Evolutionary conservation across 2,113 vertebrate species (phyloP).

Genomic region (Psittacula cyanocephala): DNA sequence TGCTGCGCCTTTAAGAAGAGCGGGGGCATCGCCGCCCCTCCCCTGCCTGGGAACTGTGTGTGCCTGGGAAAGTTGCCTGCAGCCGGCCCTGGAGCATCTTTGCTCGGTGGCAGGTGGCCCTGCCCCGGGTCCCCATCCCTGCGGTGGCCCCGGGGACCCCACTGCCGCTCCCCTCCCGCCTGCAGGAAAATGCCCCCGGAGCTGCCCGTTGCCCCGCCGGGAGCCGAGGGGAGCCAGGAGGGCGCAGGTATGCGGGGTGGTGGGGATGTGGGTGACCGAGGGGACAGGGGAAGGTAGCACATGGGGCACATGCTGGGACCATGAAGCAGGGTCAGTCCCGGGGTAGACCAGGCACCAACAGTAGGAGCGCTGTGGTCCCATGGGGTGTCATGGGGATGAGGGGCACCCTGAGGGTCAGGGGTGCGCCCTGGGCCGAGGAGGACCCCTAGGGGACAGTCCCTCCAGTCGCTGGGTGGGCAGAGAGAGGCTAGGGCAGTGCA

Average conservation of each 20-base stretch:
- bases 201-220: neutral
- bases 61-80: conserved; percentile 50
- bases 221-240: neutral
- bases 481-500: accelerated
- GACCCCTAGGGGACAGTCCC: neutral
- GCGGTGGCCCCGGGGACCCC: neutral
- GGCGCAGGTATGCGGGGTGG: neutral
- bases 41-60: conserved; percentile 23
- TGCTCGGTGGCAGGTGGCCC: neutral
- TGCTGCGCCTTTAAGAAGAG: conserved; percentile 56
- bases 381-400: neutral
- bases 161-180: neutral
- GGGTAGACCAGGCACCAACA: neutral
- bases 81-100: conserved; percentile 12
- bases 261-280: accelerated
- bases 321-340: neutral
- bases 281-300: neutral
- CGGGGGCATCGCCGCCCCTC: neutral
- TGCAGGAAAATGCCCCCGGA: neutral
- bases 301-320: neutral
- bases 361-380: neutral
- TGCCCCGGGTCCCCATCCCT: neutral
- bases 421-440: neutral
- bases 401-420: no score
- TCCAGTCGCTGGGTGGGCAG: neutral